Evolutionary conservation across 2,888 invertebrate genomes (phyloP).

Genomic region (Ditula angustiorana): DNA sequence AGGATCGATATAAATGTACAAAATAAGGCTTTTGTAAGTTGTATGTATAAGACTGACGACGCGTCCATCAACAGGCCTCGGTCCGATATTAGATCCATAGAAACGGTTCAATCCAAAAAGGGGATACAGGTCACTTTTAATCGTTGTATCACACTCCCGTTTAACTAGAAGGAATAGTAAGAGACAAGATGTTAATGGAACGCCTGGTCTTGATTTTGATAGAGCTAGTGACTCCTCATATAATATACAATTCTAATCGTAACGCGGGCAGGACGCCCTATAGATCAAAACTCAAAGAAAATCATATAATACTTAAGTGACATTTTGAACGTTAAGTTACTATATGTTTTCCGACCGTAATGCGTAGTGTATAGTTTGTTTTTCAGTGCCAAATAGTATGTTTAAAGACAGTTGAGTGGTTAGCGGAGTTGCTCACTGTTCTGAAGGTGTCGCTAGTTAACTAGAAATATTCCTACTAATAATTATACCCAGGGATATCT

Average conservation of each 20-base stretch:
- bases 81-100: no score
- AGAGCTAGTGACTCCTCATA: no score
- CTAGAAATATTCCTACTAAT: constrained; percentile 10
- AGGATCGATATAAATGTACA: constrained; percentile 21
- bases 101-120: no score
- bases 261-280: constrained; percentile 11
- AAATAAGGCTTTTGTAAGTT: constrained; percentile 1
- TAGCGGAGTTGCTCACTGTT: constrained; percentile 24
- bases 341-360: constrained; percentile 30
- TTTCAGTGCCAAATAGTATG: constrained; percentile 66
- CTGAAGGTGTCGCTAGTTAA: constrained; percentile 6
- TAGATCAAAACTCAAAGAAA: constrained; percentile 14
- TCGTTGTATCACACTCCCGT: no score
- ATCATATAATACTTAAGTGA: constrained; percentile 17
- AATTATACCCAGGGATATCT: neutral
- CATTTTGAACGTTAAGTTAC: constrained; percentile 31
- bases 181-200: no score
- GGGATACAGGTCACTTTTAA: no score
- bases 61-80: no score
- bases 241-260: neutral
- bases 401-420: constrained; percentile 46
- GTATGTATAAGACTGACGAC: constrained; percentile 23
- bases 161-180: no score
- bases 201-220: no score
- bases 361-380: constrained; percentile 42